Conservation (phyloP, 2,797 vertebrate genomes). For the Scolopax rusticola region DNA sequence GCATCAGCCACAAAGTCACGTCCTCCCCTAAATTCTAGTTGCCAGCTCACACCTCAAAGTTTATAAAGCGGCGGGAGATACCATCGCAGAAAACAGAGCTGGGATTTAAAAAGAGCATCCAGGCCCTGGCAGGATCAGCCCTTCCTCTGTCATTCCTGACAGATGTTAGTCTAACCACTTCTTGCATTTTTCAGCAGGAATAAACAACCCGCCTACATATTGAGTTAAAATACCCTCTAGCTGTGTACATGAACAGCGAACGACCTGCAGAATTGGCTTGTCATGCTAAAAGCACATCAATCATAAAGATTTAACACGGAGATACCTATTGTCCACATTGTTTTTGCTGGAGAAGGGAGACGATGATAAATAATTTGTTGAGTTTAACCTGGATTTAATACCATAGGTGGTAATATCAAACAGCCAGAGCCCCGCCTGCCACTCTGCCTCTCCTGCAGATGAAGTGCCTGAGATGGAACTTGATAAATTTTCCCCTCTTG, state of each 20-base stretch:
- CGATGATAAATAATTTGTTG: neutral
- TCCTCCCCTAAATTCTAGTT: neutral
- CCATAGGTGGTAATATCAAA: neutral
- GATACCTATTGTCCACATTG: neutral
- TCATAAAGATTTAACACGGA: neutral
- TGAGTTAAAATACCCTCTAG: neutral
- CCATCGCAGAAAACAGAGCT: neutral
- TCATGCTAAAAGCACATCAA: constrained; percentile 32
- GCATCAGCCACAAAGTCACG: neutral
- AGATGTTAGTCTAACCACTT: constrained; percentile 15
- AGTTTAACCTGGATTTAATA: neutral
- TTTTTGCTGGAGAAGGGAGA: neutral
- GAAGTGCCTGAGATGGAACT: constrained; percentile 42
- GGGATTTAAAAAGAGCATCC: neutral
- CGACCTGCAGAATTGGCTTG: neutral
- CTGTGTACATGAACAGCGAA: neutral
- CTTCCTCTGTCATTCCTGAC: neutral
- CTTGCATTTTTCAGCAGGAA: neutral
- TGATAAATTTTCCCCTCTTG: constrained; percentile 26
- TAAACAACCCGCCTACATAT: neutral
- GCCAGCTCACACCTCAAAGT: neutral
- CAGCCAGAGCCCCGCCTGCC: constrained; percentile 11
- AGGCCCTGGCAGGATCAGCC: neutral
- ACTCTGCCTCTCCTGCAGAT: neutral
- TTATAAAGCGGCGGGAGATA: neutral